Percentiles rank a stretch among this genome's conserved stretches.
phyloP scores from a whole-genome alignment of 1,140 invertebrate species.

The Asobara japonica region DNA sequence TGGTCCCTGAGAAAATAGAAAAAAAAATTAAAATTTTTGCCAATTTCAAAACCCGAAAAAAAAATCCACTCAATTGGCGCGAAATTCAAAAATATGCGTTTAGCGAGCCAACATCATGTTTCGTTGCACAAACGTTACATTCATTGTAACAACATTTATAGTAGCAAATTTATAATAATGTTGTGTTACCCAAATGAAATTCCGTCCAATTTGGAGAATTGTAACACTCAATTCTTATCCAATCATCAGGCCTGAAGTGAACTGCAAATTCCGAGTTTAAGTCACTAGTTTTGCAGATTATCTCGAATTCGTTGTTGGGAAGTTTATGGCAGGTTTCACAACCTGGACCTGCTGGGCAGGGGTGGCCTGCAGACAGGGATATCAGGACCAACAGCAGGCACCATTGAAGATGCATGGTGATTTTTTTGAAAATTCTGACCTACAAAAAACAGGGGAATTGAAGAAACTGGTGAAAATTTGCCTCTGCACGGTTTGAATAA shows the following conservation, averaged over 20 bases:
- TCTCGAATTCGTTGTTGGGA: constrained; percentile 10
- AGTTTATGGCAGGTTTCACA: not conserved
- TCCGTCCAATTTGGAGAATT: constrained; percentile 38
- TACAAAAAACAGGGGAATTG: not conserved
- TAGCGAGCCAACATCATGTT: no score
- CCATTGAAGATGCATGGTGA: not conserved
- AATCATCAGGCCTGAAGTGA: constrained; percentile 31
- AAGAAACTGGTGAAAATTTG: no score
- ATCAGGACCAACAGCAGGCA: not conserved
- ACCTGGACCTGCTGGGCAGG: not conserved
- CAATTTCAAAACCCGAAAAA: no score
- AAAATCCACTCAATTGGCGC: no score
- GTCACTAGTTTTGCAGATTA: constrained; percentile 30
- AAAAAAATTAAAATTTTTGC: no score
- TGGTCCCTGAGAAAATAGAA: no score
- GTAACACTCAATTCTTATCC: constrained; percentile 39
- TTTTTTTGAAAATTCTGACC: not conserved
- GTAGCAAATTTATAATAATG: no score
- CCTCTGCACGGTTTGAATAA: no score
- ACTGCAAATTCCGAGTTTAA: constrained; percentile 33
- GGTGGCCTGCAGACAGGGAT: not conserved
- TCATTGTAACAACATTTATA: no score
- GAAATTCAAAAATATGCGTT: no score
- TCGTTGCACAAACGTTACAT: no score
- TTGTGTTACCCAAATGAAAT: no score